A percentile compares a stretch with the other conserved stretches of the same genome.
phyloP scores from a whole-genome alignment of 1,140 invertebrate species.

The Conus ventricosus region DNA sequence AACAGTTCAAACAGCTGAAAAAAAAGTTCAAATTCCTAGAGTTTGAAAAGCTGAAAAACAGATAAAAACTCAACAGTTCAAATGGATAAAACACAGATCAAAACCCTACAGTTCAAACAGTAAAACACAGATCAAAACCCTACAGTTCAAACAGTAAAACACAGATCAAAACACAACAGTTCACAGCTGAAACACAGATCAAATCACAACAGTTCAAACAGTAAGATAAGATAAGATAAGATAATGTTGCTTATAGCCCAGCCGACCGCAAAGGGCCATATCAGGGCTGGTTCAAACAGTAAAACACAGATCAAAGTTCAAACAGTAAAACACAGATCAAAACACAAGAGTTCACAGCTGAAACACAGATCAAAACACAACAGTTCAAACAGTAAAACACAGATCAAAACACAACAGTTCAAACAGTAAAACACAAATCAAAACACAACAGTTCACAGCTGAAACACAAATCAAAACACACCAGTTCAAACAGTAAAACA shows the following conservation, averaged over 20 bases:
- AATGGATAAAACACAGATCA: constrained; percentile 78
- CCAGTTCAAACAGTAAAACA: constrained; percentile 79
- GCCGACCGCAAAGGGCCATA: too few relatives aligned
- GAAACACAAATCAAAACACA: too few relatives aligned
- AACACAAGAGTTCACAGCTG: constrained; percentile 84
- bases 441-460: too few relatives aligned
- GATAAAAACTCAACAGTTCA: constrained; percentile 25
- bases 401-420: constrained; percentile 87
- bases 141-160: constrained; percentile 80
- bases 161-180: background rate
- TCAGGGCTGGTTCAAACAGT: too few relatives aligned
- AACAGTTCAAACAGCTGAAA: constrained; percentile 80
- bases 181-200: background rate
- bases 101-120: constrained; percentile 77
- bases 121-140: constrained; percentile 81
- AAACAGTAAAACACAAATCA: constrained; percentile 1
- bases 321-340: constrained; percentile 79
- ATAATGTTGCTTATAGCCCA: too few relatives aligned
- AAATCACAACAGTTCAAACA: constrained; percentile 70
- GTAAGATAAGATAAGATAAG: too few relatives aligned
- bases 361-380: background rate
- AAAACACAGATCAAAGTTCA: too few relatives aligned
- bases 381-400: constrained; percentile 79
- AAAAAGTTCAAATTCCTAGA: background rate
- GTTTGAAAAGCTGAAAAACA: background rate